Evolutionary conservation across 2,113 vertebrate species (phyloP), one percentile per base, ranked within the genome.

Genomic region (Globicephala melas): DNA sequence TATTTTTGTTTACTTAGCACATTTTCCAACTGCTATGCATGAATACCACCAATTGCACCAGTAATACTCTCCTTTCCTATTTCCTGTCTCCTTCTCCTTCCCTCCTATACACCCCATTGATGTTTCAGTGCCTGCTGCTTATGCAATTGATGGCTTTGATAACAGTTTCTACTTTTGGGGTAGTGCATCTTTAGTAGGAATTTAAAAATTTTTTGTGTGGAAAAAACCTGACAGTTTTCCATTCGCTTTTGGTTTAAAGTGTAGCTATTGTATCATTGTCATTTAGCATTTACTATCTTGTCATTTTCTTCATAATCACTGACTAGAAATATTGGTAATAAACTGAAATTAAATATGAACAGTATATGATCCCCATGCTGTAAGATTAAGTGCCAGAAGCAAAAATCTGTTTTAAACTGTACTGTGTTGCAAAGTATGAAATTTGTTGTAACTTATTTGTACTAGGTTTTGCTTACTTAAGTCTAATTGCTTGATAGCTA

Each of bases 351-450:
- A 91, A 96, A 97, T 97, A 70, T 96, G 86, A 91, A 91, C 20
- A 67, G 68, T 92, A 0, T 95, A 79, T 97, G 91, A 68, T 97
- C 70, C 21, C 91, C 47, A 44, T 79, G 60, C 28, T 74, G 1
- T 96, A 47, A 96, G 44, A 89, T 80, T 76, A 92, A 97, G 68
- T 97, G 18, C 82, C 91, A 82, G 76, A 97, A 91, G 68, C 81
- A 97, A 95, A 97, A 97, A 71, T 85, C n/a, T 14, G 23, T n/a
- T 94, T 98, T 65, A 88, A 74, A 93, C 92, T 98, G 92, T 97
- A 94, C 68, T 91, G 94, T 98, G 98, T 98, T 99, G 98, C 98
- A 99, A 99, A 99, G 98, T 98, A 98, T 98, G 98, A 98, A 99
- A 98, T 98, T 96, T 53, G 84, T 67, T 94, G 62, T 96, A 92